Base-by-base conservation (phyloP, 2,888 invertebrate species). In the Coelinius sp. region DNA sequence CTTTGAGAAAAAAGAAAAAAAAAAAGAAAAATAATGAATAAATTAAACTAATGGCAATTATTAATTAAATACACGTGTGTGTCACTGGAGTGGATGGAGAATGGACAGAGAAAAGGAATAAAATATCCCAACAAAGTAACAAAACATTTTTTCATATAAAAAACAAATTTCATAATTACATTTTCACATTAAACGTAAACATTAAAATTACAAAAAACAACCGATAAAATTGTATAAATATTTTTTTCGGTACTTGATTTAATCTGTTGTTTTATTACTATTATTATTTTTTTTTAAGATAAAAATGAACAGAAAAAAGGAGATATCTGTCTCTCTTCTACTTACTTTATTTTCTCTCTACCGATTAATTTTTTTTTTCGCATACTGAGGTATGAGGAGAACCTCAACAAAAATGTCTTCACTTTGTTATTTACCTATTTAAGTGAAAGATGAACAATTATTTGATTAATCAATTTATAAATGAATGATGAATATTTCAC, bases 181-280 rank as follows among this genome's bases (percentile, higher is more conserved):
- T 71, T 65, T 64, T 75, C 59, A 73, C 52, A 73, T 24, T 44
- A 44, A 44, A 44, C 12, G 27, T 27, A 38, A 68, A 53, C 22
- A 46, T 59, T 63, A 24, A 56, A 46, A 31, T n/a, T n/a, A n/a
- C n/a, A 49, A 8, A 44, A 64, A 68, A 35, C 10, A 52, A 62
- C 63, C 67, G 52, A 52, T 71, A 27, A 69, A 69, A 67, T 27
- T 73, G 75, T 73, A 71, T 66, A 75, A 75, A 75, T 71, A 65
- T 70, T 53, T 53, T 53, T 53, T 22, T 53, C 53, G 53, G 53
- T 24, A 49, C 49, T 49, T 49, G 24, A 24, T 53, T 59, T 59
- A 59, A 59, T 7, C 24, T 53, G 6, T 25, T 53, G 1, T 53
- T 25, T 25, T 25, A 14, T 53, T 53, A 59, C 2, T 17, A 31